Conservation (phyloP, 2,888 invertebrate species). For the Drosophila pseudotakahashii region DNA sequence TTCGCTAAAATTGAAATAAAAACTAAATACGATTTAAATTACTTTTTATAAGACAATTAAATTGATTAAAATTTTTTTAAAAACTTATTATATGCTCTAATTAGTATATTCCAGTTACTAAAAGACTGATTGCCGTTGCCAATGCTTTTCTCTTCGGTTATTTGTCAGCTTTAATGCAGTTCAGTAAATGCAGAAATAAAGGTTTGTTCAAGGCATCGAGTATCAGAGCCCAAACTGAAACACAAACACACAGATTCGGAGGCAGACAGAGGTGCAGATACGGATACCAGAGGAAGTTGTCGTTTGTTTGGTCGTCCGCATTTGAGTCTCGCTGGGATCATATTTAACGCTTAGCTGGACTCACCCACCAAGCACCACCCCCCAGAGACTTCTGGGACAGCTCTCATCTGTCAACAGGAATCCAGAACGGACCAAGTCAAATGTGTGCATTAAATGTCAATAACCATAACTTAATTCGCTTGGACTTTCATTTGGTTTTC, state of each 20-base stretch:
- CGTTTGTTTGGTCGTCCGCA: conserved; percentile 20
- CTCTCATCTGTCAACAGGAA: conserved; percentile 57
- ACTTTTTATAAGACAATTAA: too few species aligned
- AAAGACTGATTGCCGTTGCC: not conserved
- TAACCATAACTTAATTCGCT: conserved; percentile 78
- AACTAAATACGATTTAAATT: too few species aligned
- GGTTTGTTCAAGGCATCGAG: conserved; percentile 29
- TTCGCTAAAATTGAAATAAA: too few species aligned
- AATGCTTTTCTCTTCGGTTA: not conserved
- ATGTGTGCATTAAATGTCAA: conserved; percentile 77
- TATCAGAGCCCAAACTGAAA: conserved; percentile 20
- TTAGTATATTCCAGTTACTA: too few species aligned
- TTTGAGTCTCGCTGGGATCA: conserved; percentile 38
- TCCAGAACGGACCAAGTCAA: conserved; percentile 24
- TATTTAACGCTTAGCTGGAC: conserved; percentile 58
- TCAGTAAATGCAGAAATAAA: conserved; percentile 17
- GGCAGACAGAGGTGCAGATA: conserved; percentile 1
- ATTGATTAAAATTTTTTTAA: too few species aligned
- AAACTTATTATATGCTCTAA: too few species aligned
- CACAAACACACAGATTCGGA: conserved; percentile 10
- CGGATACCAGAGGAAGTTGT: conserved; percentile 11
- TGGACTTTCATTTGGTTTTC: conserved; percentile 53
- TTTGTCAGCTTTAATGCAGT: conserved; percentile 13
- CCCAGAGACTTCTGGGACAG: conserved; percentile 14
- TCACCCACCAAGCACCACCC: conserved; percentile 27